Evolutionary conservation across 2,797 vertebrate genomes (phyloP), one percentile per base, ranked within the genome.

Genomic region (Cyprinodon diabolis): DNA sequence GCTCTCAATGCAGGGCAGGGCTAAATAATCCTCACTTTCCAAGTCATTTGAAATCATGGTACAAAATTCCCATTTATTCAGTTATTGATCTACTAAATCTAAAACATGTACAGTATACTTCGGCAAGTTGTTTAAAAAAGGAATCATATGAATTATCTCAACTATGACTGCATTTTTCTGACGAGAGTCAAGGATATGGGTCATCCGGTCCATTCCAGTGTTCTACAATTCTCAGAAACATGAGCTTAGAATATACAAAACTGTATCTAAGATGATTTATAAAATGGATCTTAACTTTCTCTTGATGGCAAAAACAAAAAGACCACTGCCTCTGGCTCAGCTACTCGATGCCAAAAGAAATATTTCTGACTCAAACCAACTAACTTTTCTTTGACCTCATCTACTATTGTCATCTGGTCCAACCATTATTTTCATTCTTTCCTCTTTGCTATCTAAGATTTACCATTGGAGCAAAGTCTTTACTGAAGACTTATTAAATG

Each of bases 131-230:
- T 63, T 43, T 4, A 21, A 9, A 63, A 45, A 40, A 65, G 45
- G n/a, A 65, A 12, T n/a, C 6, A 45, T n/a, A 19, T 40, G 6
- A 1, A 14, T 65, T 37, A 65, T 40, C n/a, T 65, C 40, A 65
- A n/a, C 40, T 14, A 65, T 65, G 62, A 65, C 62, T 65, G 40
- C 40, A n/a, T 65, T 65, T 45, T 45, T 21, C 40, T 43, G 40
- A 65, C n/a, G 40, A n/a, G 40, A 65, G 8, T 45, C 62, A 43
- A 45, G 11, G 12, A 63, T n/a, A 43, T 11, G 21, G 60, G n/a
- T 65, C 62, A 62, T 40, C 58, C 58, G 45, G 19, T 65, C 40
- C 40, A 37, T n/a, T 40, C 62, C 62, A 45, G 7, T 45, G 10
- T 40, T 65, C 7, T 37, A 1, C 19, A 21, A 10, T 40, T n/a